phyloP scores from a whole-genome alignment of 2,113 vertebrate genomes.

The Madoqua kirkii region DNA sequence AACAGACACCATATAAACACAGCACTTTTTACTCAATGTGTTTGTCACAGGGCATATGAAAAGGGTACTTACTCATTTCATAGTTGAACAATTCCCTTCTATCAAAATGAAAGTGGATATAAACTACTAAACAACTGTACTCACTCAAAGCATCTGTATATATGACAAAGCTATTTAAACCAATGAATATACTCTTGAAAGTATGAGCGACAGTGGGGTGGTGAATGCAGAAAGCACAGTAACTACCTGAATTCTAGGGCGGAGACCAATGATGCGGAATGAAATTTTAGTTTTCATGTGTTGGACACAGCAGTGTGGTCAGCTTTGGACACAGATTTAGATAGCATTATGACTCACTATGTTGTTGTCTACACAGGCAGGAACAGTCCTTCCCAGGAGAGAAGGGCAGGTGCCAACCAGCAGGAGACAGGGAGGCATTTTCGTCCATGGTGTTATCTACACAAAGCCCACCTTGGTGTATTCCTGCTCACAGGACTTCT shows the following conservation, averaged over 20 bases:
- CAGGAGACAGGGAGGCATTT: not conserved
- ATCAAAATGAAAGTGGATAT: constrained; percentile 36
- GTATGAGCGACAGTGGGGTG: not conserved
- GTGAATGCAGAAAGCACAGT: not conserved
- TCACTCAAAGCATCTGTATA: not conserved
- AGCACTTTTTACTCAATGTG: not conserved
- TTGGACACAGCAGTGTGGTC: not conserved
- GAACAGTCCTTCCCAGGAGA: not conserved
- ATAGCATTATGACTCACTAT: not conserved
- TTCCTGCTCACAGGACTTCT: not conserved
- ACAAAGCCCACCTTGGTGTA: not conserved
- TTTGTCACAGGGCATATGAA: not conserved
- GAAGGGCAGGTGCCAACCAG: not conserved
- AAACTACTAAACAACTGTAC: not conserved
- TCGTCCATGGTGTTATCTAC: not conserved
- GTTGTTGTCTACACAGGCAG: not conserved
- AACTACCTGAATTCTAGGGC: not conserved
- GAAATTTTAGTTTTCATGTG: not conserved
- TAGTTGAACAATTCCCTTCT: not conserved
- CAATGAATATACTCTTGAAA: not conserved
- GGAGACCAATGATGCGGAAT: not conserved
- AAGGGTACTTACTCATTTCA: constrained; percentile 13
- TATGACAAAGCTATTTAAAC: not conserved
- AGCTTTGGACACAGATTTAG: not conserved
- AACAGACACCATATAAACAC: not conserved